These are phyloP conservation scores for Cecidostiba fungosa DNA, from an alignment of 2,888 invertebrate species.

Conservation along the genomic window DNA sequence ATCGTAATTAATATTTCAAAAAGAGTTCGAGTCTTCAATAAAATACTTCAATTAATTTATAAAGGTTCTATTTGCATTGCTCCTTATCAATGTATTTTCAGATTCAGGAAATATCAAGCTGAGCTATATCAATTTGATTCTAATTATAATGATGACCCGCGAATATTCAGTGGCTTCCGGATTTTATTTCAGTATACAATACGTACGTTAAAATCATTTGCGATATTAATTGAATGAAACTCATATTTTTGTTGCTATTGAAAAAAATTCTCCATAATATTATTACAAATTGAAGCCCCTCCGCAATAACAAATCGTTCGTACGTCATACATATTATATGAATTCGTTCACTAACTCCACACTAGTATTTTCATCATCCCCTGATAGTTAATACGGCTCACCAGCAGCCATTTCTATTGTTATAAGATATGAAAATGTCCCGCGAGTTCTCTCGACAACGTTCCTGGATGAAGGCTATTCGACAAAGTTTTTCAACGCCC, in stretches of 20 bases:
- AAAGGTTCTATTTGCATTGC: too few species aligned
- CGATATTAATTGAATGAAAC: not conserved
- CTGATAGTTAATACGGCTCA: not conserved
- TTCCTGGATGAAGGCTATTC: conserved; percentile 58
- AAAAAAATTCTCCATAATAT: not conserved
- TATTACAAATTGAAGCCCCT: not conserved
- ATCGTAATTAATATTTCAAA: too few species aligned
- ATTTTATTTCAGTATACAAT: not conserved
- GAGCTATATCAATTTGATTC: not conserved
- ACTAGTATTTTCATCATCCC: not conserved
- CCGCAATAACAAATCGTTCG: not conserved
- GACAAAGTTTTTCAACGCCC: conserved; percentile 60
- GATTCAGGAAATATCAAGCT: not conserved
- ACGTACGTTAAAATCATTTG: not conserved
- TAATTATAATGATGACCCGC: not conserved
- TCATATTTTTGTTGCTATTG: not conserved
- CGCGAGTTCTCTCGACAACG: conserved; percentile 39
- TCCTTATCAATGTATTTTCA: not conserved
- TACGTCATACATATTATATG: too few species aligned
- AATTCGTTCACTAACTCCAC: too few species aligned
- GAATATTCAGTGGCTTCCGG: not conserved
- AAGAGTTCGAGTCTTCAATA: too few species aligned
- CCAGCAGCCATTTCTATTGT: conserved; percentile 36
- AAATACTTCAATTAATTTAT: too few species aligned
- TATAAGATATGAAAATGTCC: conserved; percentile 52